Percentiles rank a stretch among this genome's conserved stretches.
phyloP scores from a whole-genome alignment of 2,888 invertebrate genomes.

The Himalopsyche tibetana region DNA sequence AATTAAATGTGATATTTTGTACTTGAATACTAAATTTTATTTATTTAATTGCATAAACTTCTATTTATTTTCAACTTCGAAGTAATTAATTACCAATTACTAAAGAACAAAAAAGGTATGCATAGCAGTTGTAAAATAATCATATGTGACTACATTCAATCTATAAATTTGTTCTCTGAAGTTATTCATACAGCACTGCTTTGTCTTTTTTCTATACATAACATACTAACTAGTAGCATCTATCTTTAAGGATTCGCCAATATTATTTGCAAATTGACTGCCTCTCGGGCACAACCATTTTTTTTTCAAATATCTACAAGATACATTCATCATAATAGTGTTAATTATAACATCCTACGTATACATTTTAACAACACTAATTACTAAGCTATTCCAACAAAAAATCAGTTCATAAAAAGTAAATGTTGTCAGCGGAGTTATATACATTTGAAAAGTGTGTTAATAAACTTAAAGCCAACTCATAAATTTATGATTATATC shows the following conservation, averaged over 20 bases:
- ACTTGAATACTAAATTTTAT: not conserved
- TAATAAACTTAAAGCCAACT: too few species aligned
- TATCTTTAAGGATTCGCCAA: not conserved
- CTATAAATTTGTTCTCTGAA: too few species aligned
- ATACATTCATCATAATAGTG: not conserved
- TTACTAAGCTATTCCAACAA: too few species aligned
- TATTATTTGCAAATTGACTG: not conserved
- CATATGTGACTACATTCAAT: too few species aligned
- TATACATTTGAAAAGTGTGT: too few species aligned
- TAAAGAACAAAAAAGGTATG: too few species aligned
- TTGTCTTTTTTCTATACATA: not conserved
- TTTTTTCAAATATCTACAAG: not conserved
- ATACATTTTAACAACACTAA: not conserved
- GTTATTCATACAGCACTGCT: too few species aligned
- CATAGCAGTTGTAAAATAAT: too few species aligned
- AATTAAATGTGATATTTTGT: not conserved
- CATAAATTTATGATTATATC: too few species aligned
- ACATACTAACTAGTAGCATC: not conserved
- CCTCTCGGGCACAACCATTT: constrained; percentile 1
- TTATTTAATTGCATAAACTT: not conserved
- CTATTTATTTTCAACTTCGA: not conserved
- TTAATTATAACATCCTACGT: not conserved
- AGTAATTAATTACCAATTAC: too few species aligned
- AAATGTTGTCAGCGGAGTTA: too few species aligned
- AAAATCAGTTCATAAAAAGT: too few species aligned